Evolutionary conservation across 1,140 invertebrate genomes (phyloP), one percentile per base, ranked within the genome.

Genomic region (Drosophila bifasciata): DNA sequence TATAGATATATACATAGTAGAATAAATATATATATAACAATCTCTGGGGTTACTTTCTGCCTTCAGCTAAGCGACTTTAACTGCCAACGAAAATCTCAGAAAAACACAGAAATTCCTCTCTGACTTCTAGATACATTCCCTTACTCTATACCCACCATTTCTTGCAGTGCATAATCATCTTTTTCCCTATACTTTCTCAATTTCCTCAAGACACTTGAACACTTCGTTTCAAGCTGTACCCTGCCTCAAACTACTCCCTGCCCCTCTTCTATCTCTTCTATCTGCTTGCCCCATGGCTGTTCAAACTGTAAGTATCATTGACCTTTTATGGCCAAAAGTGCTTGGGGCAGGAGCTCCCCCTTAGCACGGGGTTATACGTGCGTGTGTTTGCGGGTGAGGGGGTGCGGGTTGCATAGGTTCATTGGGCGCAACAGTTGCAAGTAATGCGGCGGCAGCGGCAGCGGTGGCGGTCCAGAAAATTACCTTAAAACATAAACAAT

Each of bases 251-350:
- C n/a, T n/a, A n/a, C n/a, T n/a, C n/a, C n/a, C n/a, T n/a, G n/a
- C n/a, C n/a, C n/a, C n/a, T n/a, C n/a, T n/a, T n/a, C n/a, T n/a
- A n/a, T n/a, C n/a, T n/a, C n/a, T n/a, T n/a, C 11, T n/a, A 13
- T 28, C 45, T 39, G 15, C 19, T 28, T 0, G 2, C 7, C 32
- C 40, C 17, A 28, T 15, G 76, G 61, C 84, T 79, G 62, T 86
- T 85, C 81, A 86, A 86, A 86, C 81, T 85, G 67, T 62, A 67
- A 86, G 81, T 86, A 86, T 86, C 81, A 86, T 86, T 86, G 83
- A 86, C 81, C 81, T 86, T 70, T 85, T 48, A 53, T 32, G 25
- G 46, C 28, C 11, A 25, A 21, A 43, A 15, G 36, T 9, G 13
- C 45, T 1, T 32, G 39, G 5, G 5, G 19, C 5, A 6, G 36